Evolutionary conservation across 2,797 vertebrate species (phyloP).

Genomic region (Myotis vivesi): DNA sequence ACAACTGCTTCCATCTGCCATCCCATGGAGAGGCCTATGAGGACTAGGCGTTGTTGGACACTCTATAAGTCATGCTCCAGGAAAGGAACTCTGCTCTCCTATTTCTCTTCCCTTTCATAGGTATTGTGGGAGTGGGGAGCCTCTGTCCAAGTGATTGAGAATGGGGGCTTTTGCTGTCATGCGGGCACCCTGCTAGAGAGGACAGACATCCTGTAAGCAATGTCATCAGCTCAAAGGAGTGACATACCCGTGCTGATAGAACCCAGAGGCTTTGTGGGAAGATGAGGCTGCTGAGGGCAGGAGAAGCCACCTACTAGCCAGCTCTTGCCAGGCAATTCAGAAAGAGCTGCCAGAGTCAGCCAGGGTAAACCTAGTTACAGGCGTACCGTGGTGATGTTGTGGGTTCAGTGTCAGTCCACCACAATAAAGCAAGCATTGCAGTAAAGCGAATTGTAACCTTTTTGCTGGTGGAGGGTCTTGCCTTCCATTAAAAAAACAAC

Average conservation of each 20-base stretch:
- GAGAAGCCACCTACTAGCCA: not conserved
- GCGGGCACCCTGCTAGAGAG: not conserved
- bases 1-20: not conserved
- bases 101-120: not conserved
- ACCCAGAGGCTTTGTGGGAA: not conserved
- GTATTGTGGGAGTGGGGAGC: not conserved
- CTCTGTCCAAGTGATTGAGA: not conserved
- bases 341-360: not conserved
- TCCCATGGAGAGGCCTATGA: rapidly evolving
- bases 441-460: not conserved
- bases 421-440: not conserved
- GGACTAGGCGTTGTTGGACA: not conserved
- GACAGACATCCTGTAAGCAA: not conserved
- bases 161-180: not conserved
- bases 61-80: not conserved
- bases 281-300: not conserved
- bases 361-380: not conserved
- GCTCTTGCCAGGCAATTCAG: not conserved
- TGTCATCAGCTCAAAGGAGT: not conserved
- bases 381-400: no score
- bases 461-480: not conserved
- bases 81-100: not conserved
- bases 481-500: not conserved
- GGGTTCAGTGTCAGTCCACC: not conserved
- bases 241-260: not conserved